phyloP scores from a whole-genome alignment of 2,888 invertebrate species.

The Schizotus pectinicornis region DNA sequence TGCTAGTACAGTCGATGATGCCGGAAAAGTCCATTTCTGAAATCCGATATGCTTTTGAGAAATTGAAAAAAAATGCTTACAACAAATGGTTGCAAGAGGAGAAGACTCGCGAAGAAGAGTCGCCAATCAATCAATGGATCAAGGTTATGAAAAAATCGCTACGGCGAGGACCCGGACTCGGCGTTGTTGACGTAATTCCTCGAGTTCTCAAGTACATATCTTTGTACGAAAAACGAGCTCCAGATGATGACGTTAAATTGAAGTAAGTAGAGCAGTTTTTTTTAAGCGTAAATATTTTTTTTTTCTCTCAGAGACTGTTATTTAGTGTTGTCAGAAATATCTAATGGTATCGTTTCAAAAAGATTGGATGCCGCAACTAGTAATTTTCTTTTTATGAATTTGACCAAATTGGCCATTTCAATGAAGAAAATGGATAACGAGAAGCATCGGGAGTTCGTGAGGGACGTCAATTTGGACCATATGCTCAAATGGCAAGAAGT shows the following conservation, averaged over 20 bases:
- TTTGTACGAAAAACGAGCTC: constrained; percentile 44
- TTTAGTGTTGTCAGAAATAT: constrained; percentile 37
- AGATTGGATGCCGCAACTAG: constrained; percentile 32
- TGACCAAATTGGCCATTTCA: constrained; percentile 35
- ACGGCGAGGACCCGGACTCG: not conserved
- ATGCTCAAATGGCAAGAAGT: not conserved
- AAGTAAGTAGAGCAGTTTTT: constrained; percentile 32
- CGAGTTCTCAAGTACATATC: constrained; percentile 53
- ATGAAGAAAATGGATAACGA: constrained; percentile 32
- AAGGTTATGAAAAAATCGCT: constrained; percentile 36
- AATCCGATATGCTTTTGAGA: constrained; percentile 43
- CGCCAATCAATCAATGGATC: constrained; percentile 49
- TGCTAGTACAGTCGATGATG: constrained; percentile 44
- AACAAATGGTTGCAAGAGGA: constrained; percentile 10
- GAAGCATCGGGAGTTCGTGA: constrained; percentile 28
- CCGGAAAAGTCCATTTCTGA: constrained; percentile 45
- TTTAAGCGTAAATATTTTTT: not conserved
- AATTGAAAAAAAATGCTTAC: constrained; percentile 43
- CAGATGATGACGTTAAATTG: constrained; percentile 39
- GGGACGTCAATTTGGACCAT: constrained; percentile 17
- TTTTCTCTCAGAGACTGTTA: constrained; percentile 38
- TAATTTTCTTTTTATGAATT: constrained; percentile 33
- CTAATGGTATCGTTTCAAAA: constrained; percentile 38
- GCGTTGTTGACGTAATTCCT: constrained; percentile 41
- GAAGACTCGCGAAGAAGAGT: constrained; percentile 30